phyloP scores from a whole-genome alignment of 2,888 invertebrate species.

The Sacculina carcini region DNA sequence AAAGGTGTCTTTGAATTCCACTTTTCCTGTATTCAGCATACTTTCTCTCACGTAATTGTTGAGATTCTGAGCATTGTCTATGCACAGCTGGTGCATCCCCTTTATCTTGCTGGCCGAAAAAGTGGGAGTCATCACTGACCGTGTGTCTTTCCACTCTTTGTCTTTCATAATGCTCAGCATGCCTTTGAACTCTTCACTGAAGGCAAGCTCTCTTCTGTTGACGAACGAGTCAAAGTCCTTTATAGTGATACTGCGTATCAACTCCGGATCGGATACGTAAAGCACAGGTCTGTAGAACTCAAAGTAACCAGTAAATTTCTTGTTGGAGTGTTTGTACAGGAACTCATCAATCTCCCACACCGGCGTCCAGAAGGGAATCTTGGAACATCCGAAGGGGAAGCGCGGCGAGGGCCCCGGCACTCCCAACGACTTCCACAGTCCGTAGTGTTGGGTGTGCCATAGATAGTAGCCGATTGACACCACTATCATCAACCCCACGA shows the following conservation, averaged over 20 bases:
- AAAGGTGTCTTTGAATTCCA: constrained; percentile 29
- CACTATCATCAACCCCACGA: not conserved
- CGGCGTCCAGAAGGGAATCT: not conserved
- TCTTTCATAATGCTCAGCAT: constrained; percentile 17
- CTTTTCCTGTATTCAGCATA: constrained; percentile 18
- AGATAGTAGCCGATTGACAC: not conserved
- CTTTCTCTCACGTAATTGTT: constrained; percentile 21
- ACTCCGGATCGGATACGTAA: not conserved
- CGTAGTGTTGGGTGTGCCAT: not conserved
- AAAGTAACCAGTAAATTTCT: not conserved
- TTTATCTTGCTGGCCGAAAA: constrained; percentile 40
- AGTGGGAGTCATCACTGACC: constrained; percentile 34
- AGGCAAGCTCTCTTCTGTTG: not conserved
- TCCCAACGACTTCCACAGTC: not conserved
- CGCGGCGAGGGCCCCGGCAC: not conserved
- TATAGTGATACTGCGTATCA: not conserved
- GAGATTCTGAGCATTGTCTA: constrained; percentile 29
- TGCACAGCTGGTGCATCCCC: constrained; percentile 32
- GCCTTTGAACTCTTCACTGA: not conserved
- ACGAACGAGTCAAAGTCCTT: not conserved
- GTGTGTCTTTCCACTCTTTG: constrained; percentile 32
- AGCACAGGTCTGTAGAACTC: not conserved
- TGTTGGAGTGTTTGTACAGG: not conserved
- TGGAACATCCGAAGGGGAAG: not conserved
- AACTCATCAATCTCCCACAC: not conserved